These are phyloP conservation scores for Caenorhabditis afra DNA, from an alignment of 2,888 invertebrate species.

Conservation along the genomic window DNA sequence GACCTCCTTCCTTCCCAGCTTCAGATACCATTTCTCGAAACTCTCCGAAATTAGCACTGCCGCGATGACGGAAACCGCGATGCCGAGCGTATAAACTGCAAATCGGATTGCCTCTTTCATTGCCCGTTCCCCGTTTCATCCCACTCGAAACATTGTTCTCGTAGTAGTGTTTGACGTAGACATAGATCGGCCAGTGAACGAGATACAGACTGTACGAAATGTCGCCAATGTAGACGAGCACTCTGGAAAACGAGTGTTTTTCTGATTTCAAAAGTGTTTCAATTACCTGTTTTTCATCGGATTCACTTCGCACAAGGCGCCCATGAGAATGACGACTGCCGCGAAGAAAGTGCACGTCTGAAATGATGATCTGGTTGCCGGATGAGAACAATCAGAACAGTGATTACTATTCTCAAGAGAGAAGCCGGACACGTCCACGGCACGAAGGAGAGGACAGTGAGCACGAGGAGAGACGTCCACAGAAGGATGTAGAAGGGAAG, in stretches of 20 bases:
- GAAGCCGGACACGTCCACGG: conserved; percentile 31
- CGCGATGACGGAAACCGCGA: conserved; percentile 29
- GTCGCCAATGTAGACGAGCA: conserved; percentile 61
- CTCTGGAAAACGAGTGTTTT: conserved; percentile 9
- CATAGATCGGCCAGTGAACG: conserved; percentile 65
- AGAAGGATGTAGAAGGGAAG: conserved; percentile 31
- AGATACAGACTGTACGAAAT: conserved; percentile 65
- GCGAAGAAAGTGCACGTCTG: conserved; percentile 42
- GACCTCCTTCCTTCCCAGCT: conserved; percentile 20
- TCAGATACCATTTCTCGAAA: conserved; percentile 63
- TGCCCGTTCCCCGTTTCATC: background rate
- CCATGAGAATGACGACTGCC: conserved; percentile 26
- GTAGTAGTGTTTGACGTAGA: conserved; percentile 59
- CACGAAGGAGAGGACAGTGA: conserved; percentile 12
- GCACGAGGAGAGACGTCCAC: conserved; percentile 19
- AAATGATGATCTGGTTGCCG: background rate
- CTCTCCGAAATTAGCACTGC: conserved; percentile 48
- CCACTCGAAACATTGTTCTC: conserved; percentile 32
- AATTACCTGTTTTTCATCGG: conserved; percentile 28
- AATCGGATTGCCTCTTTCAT: background rate
- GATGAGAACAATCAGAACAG: background rate
- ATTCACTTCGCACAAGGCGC: conserved; percentile 21
- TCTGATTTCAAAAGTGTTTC: background rate
- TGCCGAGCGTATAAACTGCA: conserved; percentile 49
- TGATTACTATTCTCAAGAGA: conserved; percentile 37